A percentile compares a stretch with the other conserved stretches of the same genome.
Conservation (phyloP, 2,888 invertebrate species). For the Aquatica leii region DNA sequence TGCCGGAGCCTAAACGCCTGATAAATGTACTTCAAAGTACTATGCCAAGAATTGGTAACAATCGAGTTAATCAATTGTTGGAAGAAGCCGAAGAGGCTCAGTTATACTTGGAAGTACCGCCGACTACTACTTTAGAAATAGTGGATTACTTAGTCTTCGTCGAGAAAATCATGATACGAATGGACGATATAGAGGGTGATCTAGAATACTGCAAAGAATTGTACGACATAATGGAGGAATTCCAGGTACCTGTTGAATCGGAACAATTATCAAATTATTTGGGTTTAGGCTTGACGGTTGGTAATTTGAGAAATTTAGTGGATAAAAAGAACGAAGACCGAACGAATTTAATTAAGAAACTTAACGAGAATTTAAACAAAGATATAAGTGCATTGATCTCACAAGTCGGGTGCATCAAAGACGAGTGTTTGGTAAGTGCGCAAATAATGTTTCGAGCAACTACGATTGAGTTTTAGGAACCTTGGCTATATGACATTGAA, state of each 20-base stretch:
- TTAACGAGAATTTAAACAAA: constrained; percentile 77
- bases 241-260: constrained; percentile 73
- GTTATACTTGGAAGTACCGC: constrained; percentile 69
- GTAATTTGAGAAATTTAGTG: constrained; percentile 72
- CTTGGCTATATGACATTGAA: constrained; percentile 75
- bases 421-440: constrained; percentile 71
- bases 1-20: constrained; percentile 76
- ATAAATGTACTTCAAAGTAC: constrained; percentile 70
- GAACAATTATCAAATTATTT: constrained; percentile 74
- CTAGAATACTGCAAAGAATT: constrained; percentile 84
- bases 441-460: neutral
- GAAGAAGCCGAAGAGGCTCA: constrained; percentile 71
- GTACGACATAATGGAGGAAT: constrained; percentile 85
- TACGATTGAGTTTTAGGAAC: constrained; percentile 65
- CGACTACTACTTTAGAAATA: constrained; percentile 75
- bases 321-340: constrained; percentile 75
- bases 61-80: constrained; percentile 64
- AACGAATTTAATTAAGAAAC: constrained; percentile 72
- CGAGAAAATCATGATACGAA: constrained; percentile 70
- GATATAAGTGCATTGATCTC: constrained; percentile 79
- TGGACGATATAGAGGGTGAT: constrained; percentile 75
- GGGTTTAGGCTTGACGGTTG: constrained; percentile 70
- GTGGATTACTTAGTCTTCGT: constrained; percentile 76
- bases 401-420: constrained; percentile 76
- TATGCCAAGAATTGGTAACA: constrained; percentile 76